Conservation (phyloP, 2,797 vertebrate genomes). For the Acrocephalus scirpaceus region DNA sequence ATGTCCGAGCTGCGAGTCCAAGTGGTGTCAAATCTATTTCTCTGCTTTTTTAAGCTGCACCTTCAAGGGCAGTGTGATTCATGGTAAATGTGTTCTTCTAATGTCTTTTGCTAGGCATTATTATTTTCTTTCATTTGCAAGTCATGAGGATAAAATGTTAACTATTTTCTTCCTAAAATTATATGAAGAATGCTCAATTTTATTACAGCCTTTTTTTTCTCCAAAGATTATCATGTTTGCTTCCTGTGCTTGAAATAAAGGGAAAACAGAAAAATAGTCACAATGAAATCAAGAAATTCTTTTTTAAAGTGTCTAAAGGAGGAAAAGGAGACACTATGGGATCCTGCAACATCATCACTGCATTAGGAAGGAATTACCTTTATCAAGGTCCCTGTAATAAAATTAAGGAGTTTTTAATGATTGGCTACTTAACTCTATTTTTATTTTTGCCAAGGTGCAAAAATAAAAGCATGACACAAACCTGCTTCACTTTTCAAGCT, state of each 20-base stretch:
- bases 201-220: slow-evolving; percentile 29
- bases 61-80: slow-evolving; percentile 83
- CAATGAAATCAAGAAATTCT: slow-evolving; percentile 20
- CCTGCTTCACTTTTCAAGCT: slow-evolving; percentile 30
- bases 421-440: slow-evolving; percentile 36
- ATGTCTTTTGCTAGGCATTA: slow-evolving; percentile 78
- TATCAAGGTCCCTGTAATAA: slow-evolving; percentile 44
- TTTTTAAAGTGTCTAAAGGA: neutral
- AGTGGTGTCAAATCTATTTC: slow-evolving; percentile 85
- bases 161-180: slow-evolving; percentile 70
- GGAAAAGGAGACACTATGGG: neutral
- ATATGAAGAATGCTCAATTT: slow-evolving; percentile 61
- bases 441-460: slow-evolving; percentile 47
- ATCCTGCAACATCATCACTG: neutral
- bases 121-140: slow-evolving; percentile 82
- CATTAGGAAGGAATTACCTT: slow-evolving; percentile 50
- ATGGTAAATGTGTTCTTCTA: slow-evolving; percentile 79
- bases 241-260: slow-evolving; percentile 59
- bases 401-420: slow-evolving; percentile 47
- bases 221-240: slow-evolving; percentile 49
- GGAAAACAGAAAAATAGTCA: slow-evolving; percentile 39
- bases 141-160: slow-evolving; percentile 78
- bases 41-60: slow-evolving; percentile 83
- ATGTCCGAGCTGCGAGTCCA: slow-evolving; percentile 83
- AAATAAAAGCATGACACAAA: slow-evolving; percentile 26